A percentile compares a stretch with the other conserved stretches of the same genome.
phyloP scores from a whole-genome alignment of 2,888 invertebrate species.

The Lumbricus terrestris region DNA sequence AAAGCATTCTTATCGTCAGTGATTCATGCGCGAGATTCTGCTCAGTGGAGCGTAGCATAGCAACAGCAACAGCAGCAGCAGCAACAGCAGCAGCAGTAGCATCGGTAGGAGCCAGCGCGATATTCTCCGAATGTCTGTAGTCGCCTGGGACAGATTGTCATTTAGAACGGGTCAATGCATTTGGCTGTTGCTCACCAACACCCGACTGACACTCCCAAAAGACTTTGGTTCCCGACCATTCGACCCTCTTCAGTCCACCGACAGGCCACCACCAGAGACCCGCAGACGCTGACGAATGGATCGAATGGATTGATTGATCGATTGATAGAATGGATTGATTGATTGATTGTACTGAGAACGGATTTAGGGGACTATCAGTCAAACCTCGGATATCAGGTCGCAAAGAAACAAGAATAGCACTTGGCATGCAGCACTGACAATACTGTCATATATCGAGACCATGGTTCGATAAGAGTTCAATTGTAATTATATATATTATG shows the following conservation, averaged over 20 bases:
- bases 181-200: background rate
- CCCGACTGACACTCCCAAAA: background rate
- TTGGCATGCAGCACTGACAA: too few species aligned
- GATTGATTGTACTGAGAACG: background rate
- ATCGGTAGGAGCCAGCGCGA: background rate
- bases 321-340: background rate
- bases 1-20: background rate
- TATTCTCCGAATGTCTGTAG: background rate
- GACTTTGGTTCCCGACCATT: background rate
- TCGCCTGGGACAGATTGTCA: background rate
- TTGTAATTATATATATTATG: too few species aligned
- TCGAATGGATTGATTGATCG: conserved; percentile 3
- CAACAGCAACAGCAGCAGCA: background rate
- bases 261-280: background rate
- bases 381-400: background rate
- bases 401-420: background rate
- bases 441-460: too few species aligned
- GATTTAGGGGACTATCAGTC: background rate
- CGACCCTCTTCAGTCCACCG: background rate
- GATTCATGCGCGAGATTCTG: background rate
- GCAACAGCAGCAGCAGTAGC: background rate
- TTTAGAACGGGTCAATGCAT: background rate
- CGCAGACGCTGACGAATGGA: background rate
- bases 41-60: background rate
- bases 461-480: too few species aligned